phyloP scores from a whole-genome alignment of 2,888 invertebrate genomes.

The Microdon myrmicae region DNA sequence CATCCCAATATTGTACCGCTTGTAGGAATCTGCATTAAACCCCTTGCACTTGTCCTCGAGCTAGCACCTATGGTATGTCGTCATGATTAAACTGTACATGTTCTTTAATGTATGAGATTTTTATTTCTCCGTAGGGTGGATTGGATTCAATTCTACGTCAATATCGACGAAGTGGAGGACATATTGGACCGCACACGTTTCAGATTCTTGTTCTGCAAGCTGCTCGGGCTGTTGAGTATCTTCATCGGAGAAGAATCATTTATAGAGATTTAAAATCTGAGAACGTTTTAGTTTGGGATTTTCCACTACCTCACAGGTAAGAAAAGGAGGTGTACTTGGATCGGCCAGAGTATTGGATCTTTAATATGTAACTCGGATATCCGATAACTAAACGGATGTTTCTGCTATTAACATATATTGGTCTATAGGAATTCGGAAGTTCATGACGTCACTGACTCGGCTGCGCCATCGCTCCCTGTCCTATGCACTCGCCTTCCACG shows the following conservation, averaged over 20 bases:
- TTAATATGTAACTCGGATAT: too few relatives aligned
- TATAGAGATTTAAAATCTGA: conserved; percentile 86
- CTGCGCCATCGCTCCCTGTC: too few relatives aligned
- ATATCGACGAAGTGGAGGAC: conserved; percentile 85
- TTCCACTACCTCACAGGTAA: conserved; percentile 78
- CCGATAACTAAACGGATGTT: too few relatives aligned
- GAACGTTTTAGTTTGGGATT: conserved; percentile 97
- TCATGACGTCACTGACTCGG: too few relatives aligned
- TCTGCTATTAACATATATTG: too few relatives aligned
- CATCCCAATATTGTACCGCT: conserved; percentile 94
- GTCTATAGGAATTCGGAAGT: too few relatives aligned
- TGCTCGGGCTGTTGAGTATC: conserved; percentile 93
- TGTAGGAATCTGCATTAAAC: conserved; percentile 88
- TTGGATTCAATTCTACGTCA: conserved; percentile 85
- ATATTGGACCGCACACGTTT: conserved; percentile 81
- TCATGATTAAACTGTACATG: not conserved
- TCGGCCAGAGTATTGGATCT: too few relatives aligned
- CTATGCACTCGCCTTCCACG: too few relatives aligned
- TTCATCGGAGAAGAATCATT: conserved; percentile 92
- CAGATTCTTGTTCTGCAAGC: conserved; percentile 89
- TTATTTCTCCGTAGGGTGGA: conserved; percentile 74
- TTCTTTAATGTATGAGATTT: not conserved
- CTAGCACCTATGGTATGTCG: conserved; percentile 77
- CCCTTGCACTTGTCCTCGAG: conserved; percentile 87
- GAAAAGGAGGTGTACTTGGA: too few relatives aligned